A percentile compares a stretch with the other conserved stretches of the same genome.
Evolutionary conservation across 2,888 invertebrate genomes (phyloP).

Genomic region (Acholoe squamosa): DNA sequence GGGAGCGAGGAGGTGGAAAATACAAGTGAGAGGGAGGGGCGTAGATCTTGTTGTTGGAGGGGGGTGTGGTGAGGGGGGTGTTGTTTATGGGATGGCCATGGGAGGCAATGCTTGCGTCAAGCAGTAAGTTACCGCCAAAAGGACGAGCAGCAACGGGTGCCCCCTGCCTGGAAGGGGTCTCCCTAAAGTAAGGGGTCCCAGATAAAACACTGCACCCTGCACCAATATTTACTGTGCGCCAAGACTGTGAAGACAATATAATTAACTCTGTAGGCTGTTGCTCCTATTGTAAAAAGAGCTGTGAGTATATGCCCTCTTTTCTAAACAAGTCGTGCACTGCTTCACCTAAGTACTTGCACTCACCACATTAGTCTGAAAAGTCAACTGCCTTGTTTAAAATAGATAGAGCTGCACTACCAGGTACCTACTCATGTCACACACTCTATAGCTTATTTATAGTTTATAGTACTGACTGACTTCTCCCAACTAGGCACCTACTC

Average conservation of each 20-base stretch:
- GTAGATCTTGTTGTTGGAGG: neutral
- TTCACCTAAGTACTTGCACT: too few relatives aligned
- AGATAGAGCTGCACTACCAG: too few relatives aligned
- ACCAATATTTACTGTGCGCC: neutral
- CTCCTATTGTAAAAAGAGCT: too few relatives aligned
- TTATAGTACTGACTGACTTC: too few relatives aligned
- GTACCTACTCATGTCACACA: too few relatives aligned
- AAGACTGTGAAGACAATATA: neutral
- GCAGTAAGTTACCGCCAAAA: neutral
- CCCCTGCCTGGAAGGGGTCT: neutral
- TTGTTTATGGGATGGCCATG: neutral
- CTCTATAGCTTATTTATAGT: too few relatives aligned
- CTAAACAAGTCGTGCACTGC: too few relatives aligned
- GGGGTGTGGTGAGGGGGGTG: neutral
- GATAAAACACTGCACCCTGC: slow-evolving; percentile 21
- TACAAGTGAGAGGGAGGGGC: neutral
- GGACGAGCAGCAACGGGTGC: too few relatives aligned
- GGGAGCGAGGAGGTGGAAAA: neutral
- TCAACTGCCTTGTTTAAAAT: too few relatives aligned
- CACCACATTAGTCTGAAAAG: too few relatives aligned
- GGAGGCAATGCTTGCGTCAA: neutral
- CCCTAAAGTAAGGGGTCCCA: neutral
- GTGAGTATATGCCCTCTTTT: too few relatives aligned
- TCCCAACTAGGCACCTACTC: too few relatives aligned
- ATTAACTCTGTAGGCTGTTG: neutral